Evolutionary conservation across 1,140 invertebrate genomes (phyloP), one percentile per base, ranked within the genome.

Genomic region (Drosophila sp.): DNA sequence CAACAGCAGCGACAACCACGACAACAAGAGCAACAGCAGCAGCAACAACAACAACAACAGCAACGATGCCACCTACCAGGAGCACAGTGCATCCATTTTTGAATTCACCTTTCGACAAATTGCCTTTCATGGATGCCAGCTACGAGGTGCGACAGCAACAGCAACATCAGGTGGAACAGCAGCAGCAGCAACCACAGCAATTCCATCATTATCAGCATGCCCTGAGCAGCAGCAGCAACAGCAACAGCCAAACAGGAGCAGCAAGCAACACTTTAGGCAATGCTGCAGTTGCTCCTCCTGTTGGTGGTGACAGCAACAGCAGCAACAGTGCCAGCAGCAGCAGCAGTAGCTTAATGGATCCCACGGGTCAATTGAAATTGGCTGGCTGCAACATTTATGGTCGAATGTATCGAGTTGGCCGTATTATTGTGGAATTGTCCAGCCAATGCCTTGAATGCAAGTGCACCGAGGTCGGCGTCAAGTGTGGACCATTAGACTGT

Each of bases 301-400:
- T 40, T 33, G 60, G 25, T 17, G 58, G 35, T 40, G 65, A n/a
- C 44, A 54, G 29, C 41, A 17, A 29, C 25, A 35, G 50, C 30
- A 56, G 57, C 23, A 50, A 23, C 38, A 76, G 44, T 60, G 63
- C 41, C 27, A 56, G 60, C 29, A 50, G 30, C 40, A 77, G 44
- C 62, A 65, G 11, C 47, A 66, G 76, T 10, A 72, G 65, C 60
- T 58, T 86, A 66, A 87, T 84, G 67, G 82, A 92, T 71, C 79
- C 90, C 17, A 72, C 80, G n/a, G 86, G 91, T n/a, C 90, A 96
- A 38, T 92, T 97, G 25, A 97, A 97, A 91, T 90, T 98, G 70
- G 96, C 96, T 7, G 97, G 97, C 1, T 98, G 97, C 86, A 98
- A 98, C 92, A 98, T 98, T 78, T 98, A 98, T 85, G 97, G 97